Conservation (phyloP, 2,113 vertebrate species). For the Sterna hirundo region DNA sequence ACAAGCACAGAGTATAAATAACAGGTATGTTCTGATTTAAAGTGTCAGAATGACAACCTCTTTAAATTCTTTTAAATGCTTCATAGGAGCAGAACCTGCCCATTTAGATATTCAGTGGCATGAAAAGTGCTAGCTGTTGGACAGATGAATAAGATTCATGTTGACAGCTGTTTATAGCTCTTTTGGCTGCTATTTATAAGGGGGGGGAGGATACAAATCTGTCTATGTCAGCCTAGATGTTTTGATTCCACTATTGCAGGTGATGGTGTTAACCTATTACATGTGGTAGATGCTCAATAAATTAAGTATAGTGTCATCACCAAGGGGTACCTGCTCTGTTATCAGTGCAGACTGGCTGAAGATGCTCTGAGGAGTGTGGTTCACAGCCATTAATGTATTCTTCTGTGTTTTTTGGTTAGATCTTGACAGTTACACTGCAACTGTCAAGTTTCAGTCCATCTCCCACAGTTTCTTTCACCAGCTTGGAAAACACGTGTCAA, state of each 20-base stretch:
- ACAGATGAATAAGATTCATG: constrained; percentile 36
- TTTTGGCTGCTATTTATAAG: constrained; percentile 47
- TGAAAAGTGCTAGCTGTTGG: constrained; percentile 45
- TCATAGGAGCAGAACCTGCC: constrained; percentile 5
- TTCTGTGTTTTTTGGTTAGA: background rate
- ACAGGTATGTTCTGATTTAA: constrained; percentile 23
- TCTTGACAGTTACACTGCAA: constrained; percentile 23
- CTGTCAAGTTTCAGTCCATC: constrained; percentile 8
- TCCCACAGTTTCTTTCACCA: background rate
- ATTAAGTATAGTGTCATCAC: constrained; percentile 2
- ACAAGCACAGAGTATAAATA: background rate
- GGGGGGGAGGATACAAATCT: background rate
- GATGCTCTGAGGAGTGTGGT: background rate
- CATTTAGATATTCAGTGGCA: constrained; percentile 47
- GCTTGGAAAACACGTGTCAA: background rate
- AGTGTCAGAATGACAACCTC: constrained; percentile 21
- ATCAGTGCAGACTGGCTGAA: background rate
- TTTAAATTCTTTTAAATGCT: constrained; percentile 41
- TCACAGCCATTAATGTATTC: background rate
- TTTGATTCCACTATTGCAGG: constrained; percentile 2
- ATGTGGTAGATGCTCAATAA: background rate
- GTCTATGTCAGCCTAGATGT: background rate
- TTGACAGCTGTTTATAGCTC: constrained; percentile 50
- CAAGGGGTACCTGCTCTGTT: background rate
- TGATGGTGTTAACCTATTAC: background rate